Conservation (phyloP, 2,113 vertebrate species). For the Myxocyprinus asiaticus region DNA sequence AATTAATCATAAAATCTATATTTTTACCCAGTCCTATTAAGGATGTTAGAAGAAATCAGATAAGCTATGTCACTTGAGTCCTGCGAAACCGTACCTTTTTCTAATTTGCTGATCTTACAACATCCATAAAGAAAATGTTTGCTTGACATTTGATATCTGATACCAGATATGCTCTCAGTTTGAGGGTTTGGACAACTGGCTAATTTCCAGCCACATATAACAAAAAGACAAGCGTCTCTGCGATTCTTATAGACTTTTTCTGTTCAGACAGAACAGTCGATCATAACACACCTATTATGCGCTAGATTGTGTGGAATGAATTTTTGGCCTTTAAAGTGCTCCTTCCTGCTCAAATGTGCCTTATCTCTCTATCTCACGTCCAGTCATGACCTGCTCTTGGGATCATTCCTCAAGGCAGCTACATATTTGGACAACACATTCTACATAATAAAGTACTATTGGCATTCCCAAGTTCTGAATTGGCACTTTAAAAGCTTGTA, state of each 20-base stretch:
- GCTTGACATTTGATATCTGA: background rate
- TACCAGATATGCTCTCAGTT: background rate
- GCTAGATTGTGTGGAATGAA: conserved; percentile 9
- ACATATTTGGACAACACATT: background rate
- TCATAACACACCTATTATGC: background rate
- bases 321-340: background rate
- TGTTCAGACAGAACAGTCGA: no score
- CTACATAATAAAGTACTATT: background rate
- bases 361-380: background rate
- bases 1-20: no score
- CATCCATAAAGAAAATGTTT: background rate
- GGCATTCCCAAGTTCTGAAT: background rate
- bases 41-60: background rate
- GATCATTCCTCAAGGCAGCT: background rate
- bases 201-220: background rate
- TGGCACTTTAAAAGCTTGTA: no score
- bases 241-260: background rate
- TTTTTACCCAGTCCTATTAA: no score
- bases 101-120: background rate
- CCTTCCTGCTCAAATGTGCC: background rate
- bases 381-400: conserved; percentile 8
- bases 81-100: background rate
- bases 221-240: background rate
- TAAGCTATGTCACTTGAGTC: background rate
- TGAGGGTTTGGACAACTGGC: background rate